These are phyloP conservation scores for Cyprinodon brontotheroides DNA, from an alignment of 2,113 vertebrate genomes.

Conservation along the genomic window DNA sequence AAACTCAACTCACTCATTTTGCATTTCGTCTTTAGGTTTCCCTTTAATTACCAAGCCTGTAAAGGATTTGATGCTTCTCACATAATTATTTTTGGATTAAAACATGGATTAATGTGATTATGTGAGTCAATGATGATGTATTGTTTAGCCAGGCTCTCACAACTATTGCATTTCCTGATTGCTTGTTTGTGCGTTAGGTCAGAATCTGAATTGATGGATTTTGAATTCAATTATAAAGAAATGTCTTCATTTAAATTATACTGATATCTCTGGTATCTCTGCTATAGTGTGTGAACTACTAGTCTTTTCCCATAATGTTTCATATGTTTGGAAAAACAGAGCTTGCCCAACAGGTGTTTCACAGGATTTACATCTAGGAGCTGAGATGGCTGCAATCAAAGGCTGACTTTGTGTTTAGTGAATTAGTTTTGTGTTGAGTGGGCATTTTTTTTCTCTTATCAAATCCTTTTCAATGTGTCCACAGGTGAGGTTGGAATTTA, in stretches of 20 bases:
- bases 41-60: conserved; percentile 60
- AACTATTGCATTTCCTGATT: conserved; percentile 4
- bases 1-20: conserved; percentile 58
- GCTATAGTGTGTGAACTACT: too few species aligned
- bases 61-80: conserved; percentile 55
- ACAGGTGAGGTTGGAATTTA: too few species aligned
- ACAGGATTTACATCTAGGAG: too few species aligned
- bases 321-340: too few species aligned
- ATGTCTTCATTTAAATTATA: neutral
- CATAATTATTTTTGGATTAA: conserved; percentile 44
- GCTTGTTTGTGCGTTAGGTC: conserved; percentile 26
- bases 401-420: too few species aligned
- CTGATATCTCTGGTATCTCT: neutral
- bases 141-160: conserved; percentile 12
- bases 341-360: too few species aligned
- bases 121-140: conserved; percentile 22
- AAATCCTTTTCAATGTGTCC: too few species aligned
- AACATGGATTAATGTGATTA: conserved; percentile 38
- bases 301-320: too few species aligned
- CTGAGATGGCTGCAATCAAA: too few species aligned
- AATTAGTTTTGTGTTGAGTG: too few species aligned
- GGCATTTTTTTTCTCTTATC: too few species aligned
- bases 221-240: neutral
- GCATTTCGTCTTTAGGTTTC: conserved; percentile 30
- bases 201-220: conserved; percentile 25